Conservation (phyloP, 2,888 invertebrate species). For the Ephialtes manifestator region DNA sequence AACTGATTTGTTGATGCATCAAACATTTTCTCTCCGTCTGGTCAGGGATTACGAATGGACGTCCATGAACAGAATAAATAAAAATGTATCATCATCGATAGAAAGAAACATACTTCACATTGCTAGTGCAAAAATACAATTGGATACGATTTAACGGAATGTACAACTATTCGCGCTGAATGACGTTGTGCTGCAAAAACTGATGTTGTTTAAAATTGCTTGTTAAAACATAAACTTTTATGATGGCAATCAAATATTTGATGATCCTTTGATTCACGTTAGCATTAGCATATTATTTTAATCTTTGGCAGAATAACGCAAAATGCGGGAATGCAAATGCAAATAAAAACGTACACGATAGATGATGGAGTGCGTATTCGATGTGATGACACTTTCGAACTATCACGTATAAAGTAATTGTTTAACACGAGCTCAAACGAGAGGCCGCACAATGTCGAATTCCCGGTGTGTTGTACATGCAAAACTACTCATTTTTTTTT, state of each 20-base stretch:
- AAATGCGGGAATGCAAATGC: not conserved
- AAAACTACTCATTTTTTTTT: slow-evolving; percentile 27
- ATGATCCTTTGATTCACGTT: not conserved
- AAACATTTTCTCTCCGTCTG: no score
- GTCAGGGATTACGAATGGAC: not conserved
- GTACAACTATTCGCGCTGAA: not conserved
- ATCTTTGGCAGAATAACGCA: not conserved
- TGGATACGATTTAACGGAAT: not conserved
- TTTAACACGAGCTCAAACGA: slow-evolving; percentile 34
- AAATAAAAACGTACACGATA: slow-evolving; percentile 4
- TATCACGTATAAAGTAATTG: slow-evolving; percentile 41
- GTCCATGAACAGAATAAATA: not conserved
- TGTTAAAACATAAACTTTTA: not conserved
- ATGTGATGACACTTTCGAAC: slow-evolving; percentile 7
- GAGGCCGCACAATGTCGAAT: not conserved
- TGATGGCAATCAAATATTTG: not conserved
- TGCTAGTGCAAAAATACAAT: not conserved
- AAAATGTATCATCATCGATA: not conserved
- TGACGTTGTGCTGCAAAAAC: not conserved
- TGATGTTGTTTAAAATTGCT: not conserved
- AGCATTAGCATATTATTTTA: not conserved
- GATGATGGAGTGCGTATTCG: slow-evolving; percentile 1
- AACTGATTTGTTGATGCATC: no score
- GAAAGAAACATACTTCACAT: not conserved
- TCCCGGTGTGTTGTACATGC: not conserved